phyloP scores from a whole-genome alignment of 1,140 invertebrate genomes.

The Ylistrum balloti region DNA sequence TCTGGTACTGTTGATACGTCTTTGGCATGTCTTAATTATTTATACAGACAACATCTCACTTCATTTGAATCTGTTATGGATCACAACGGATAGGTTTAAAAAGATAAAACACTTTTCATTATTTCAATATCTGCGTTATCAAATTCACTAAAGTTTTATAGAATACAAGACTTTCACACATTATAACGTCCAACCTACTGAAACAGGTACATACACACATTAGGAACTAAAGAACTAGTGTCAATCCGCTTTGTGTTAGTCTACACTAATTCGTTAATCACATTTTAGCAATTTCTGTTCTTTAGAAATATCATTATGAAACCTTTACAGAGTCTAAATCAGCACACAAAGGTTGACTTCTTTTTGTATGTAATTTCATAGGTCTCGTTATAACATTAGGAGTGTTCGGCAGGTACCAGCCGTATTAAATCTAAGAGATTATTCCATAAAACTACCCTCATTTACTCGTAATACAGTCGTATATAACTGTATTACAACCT shows the following conservation, averaged over 20 bases:
- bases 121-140: too few species aligned
- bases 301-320: neutral
- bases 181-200: too few species aligned
- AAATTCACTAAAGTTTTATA: too few species aligned
- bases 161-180: too few species aligned
- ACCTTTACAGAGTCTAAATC: neutral
- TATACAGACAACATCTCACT: too few species aligned
- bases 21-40: too few species aligned
- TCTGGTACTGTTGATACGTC: too few species aligned
- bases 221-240: too few species aligned
- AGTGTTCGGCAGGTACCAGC: neutral
- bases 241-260: neutral
- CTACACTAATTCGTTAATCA: neutral
- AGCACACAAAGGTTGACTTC: neutral
- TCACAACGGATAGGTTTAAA: too few species aligned
- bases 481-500: neutral
- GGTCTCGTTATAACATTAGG: neutral
- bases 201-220: neutral
- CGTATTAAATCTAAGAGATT: neutral
- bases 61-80: too few species aligned
- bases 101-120: too few species aligned
- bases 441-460: neutral
- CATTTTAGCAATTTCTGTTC: neutral
- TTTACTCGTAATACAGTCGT: neutral
- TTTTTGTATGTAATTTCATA: neutral